A percentile compares a stretch with the other conserved stretches of the same genome.
These are phyloP conservation scores for Threskiornis aethiopicus DNA, from an alignment of 2,797 vertebrate genomes.

Conservation along the genomic window DNA sequence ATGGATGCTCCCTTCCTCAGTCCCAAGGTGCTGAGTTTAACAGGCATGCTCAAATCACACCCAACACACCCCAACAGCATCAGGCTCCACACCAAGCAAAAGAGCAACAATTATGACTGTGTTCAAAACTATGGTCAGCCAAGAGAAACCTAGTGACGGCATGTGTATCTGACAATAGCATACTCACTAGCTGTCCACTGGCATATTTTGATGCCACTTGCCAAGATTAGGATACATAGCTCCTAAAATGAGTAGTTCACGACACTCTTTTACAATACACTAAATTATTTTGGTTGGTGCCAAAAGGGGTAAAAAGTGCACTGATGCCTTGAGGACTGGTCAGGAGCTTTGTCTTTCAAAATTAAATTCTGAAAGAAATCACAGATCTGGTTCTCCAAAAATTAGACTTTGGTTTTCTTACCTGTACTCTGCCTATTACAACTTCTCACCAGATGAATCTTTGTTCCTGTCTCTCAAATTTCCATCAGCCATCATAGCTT, in stretches of 20 bases:
- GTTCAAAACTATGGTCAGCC: background rate
- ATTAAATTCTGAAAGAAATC: background rate
- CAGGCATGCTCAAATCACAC: background rate
- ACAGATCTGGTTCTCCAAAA: background rate
- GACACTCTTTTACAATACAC: background rate
- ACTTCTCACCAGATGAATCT: background rate
- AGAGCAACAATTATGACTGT: background rate
- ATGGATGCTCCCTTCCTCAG: background rate
- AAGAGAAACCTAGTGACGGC: background rate
- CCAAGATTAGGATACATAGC: background rate
- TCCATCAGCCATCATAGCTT: background rate
- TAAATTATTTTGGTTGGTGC: background rate
- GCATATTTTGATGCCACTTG: background rate
- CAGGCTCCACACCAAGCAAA: background rate
- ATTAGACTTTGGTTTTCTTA: background rate
- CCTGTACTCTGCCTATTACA: background rate
- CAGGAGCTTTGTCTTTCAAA: background rate
- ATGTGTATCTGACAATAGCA: background rate
- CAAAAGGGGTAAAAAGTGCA: background rate
- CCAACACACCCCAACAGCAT: background rate
- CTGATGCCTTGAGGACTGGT: background rate
- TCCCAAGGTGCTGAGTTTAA: background rate
- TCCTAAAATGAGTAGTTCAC: background rate
- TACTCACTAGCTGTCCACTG: background rate
- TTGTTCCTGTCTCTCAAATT: background rate